Conservation (phyloP, 2,888 invertebrate genomes). For the Leptinotarsa peninsularis region DNA sequence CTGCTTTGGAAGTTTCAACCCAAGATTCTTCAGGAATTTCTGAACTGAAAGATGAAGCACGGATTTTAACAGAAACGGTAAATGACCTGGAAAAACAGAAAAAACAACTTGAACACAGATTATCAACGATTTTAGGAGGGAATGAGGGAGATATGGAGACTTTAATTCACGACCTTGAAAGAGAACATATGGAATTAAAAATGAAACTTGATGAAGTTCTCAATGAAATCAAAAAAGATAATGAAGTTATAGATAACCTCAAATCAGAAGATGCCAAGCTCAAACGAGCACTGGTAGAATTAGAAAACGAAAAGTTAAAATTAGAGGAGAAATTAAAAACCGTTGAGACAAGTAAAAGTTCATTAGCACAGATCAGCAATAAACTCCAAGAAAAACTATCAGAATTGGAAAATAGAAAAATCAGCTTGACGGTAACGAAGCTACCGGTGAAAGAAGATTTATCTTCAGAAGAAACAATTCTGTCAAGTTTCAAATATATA, state of each 20-base stretch:
- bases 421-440: constrained; percentile 19
- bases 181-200: constrained; percentile 44
- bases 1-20: constrained; percentile 47
- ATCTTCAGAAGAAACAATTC: constrained; percentile 27
- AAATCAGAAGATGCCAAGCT: constrained; percentile 43
- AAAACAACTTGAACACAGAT: constrained; percentile 42
- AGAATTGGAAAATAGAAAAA: constrained; percentile 30
- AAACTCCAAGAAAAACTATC: constrained; percentile 45
- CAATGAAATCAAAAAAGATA: constrained; percentile 41
- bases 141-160: constrained; percentile 34
- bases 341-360: constrained; percentile 40
- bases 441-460: constrained; percentile 20
- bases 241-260: constrained; percentile 39
- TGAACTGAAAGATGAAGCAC: constrained; percentile 40
- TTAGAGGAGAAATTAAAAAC: constrained; percentile 41
- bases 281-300: constrained; percentile 38
- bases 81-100: constrained; percentile 48
- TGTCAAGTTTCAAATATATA: constrained; percentile 28
- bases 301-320: constrained; percentile 45
- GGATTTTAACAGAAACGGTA: constrained; percentile 41
- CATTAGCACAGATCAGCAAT: constrained; percentile 38
- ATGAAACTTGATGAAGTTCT: constrained; percentile 43
- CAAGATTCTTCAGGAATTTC: constrained; percentile 38
- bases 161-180: constrained; percentile 34
- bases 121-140: constrained; percentile 34